Base-by-base conservation (phyloP, 1,140 invertebrate genomes). In the Ooceraea biroi region DNA sequence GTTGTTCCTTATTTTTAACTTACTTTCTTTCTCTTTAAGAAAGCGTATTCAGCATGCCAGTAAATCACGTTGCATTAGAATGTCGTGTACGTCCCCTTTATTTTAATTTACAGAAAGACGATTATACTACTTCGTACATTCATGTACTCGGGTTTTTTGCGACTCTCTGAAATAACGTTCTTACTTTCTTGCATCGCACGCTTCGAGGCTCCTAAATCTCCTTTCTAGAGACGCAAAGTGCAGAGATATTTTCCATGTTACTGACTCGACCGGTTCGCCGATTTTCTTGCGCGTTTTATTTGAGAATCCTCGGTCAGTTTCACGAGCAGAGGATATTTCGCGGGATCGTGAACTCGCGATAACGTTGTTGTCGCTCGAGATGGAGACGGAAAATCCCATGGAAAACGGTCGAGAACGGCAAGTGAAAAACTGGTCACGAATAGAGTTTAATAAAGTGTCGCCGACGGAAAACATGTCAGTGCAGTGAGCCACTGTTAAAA, bases 361-460 rank as follows among this genome's bases (percentile, higher is more conserved):
- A 7, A 25, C 27, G 30, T 25, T 19, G 19, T 11, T 71, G 25
- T 25, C 11, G 14, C 48, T 8, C 5, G n/a, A n/a, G 11, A 76
- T 72, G 48, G 48, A 66, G 12, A 63, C n/a, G 50, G 25, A 66
- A 77, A 83, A 58, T 55, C 48, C 36, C 46, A 61, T 61, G 30
- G 25, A 61, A 76, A 50, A 66, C 10, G n/a, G 57, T 25, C 41
- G 27, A 11, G 11, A 5, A 17, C 10, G 22, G 41, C 48, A 27
- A 85, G 69, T 84, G 72, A 85, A 85, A 85, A 85, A 76, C 84
- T 19, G 19, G 36, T 85, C 61, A 19, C 48, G 36, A 76, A 83
- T 63, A 10, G 17, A 22, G 72, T 25, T 85, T 85, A 69, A 85
- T 84, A 84, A 85, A 85, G 52, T 27, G 10, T 25, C 44, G 65